Percentiles rank a stretch among this genome's conserved stretches.
Evolutionary conservation across 2,797 vertebrate genomes (phyloP).

Genomic region (Acanthornis magna): DNA sequence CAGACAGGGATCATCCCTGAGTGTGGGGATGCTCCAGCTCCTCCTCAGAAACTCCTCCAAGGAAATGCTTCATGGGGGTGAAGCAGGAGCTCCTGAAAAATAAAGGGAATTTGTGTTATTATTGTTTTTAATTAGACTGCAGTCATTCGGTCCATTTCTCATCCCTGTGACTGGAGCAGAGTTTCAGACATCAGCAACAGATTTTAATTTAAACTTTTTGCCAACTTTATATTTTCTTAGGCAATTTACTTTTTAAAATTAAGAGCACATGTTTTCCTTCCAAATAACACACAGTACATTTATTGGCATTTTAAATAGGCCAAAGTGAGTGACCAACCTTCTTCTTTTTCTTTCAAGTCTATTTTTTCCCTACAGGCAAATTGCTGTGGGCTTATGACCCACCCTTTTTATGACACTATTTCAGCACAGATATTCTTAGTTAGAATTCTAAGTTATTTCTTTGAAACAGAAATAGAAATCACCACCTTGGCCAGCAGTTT

Average conservation of each 20-base stretch:
- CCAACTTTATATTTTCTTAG: constrained; percentile 44
- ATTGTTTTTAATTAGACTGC: background rate
- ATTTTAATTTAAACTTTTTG: constrained; percentile 54
- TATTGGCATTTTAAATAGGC: constrained; percentile 55
- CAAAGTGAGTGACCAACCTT: constrained; percentile 35
- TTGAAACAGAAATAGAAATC: constrained; percentile 64
- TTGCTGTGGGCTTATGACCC: constrained; percentile 57
- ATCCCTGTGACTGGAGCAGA: background rate
- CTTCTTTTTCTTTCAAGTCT: constrained; percentile 53
- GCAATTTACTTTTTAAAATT: constrained; percentile 42
- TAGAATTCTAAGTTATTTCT: constrained; percentile 53
- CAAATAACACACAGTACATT: constrained; percentile 31
- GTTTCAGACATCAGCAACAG: constrained; percentile 17
- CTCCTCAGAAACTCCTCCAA: background rate
- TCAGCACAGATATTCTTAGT: constrained; percentile 60
- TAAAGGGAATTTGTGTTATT: background rate
- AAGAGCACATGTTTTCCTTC: constrained; percentile 51
- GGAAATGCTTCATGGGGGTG: background rate
- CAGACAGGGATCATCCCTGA: background rate
- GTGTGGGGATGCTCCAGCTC: background rate
- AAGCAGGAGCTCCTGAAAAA: constrained; percentile 14
- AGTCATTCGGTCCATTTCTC: background rate
- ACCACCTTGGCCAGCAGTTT: constrained; percentile 31
- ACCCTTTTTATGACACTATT: constrained; percentile 63
- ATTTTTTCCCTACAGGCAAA: constrained; percentile 58